Conservation (phyloP, 2,113 vertebrate species). For the Tautogolabrus adspersus region DNA sequence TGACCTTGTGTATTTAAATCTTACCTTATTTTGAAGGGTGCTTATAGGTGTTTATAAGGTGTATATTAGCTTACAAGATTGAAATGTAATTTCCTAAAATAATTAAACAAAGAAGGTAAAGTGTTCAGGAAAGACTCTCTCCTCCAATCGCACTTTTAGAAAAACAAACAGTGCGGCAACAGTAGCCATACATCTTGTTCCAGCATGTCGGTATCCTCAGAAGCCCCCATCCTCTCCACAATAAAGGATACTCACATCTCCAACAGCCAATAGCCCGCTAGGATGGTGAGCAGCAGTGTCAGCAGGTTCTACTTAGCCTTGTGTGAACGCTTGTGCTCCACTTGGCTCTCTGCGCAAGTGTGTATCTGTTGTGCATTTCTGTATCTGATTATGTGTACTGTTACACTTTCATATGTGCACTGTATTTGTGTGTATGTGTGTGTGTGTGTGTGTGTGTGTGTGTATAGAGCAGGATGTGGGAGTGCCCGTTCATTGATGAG, state of each 20-base stretch:
- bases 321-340: conserved; percentile 31
- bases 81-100: background rate
- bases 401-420: background rate
- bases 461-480: conserved; percentile 47
- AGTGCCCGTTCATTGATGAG: conserved; percentile 69
- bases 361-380: conserved; percentile 27
- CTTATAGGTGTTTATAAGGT: background rate
- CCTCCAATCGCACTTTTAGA: background rate
- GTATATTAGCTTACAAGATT: background rate
- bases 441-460: conserved; percentile 19
- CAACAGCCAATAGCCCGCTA: conserved; percentile 26
- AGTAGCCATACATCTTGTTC: conserved; percentile 3
- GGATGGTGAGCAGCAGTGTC: conserved; percentile 30
- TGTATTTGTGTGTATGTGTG: conserved; percentile 12
- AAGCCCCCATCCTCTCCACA: conserved; percentile 36
- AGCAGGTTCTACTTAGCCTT: conserved; percentile 34
- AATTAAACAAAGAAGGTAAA: background rate
- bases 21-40: background rate
- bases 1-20: background rate
- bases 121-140: background rate
- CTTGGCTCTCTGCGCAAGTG: conserved; percentile 33
- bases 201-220: conserved; percentile 28
- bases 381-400: conserved; percentile 17
- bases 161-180: conserved; percentile 1
- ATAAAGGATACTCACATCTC: conserved; percentile 17